These are phyloP conservation scores for Emydocephalus ijimae DNA, from an alignment of 2,113 vertebrate species.

Conservation along the genomic window DNA sequence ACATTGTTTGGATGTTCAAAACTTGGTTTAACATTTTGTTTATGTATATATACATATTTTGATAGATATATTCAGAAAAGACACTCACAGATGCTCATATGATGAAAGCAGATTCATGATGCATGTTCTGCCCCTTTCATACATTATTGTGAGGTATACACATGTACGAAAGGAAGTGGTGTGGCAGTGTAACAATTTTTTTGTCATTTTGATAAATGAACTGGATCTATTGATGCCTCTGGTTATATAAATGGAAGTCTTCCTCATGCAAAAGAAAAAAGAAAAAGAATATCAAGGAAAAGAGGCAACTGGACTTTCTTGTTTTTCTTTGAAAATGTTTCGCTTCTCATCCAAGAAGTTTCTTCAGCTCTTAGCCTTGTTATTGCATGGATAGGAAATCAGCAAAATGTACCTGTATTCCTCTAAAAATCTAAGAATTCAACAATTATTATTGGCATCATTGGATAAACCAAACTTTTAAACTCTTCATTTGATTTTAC, in stretches of 20 bases:
- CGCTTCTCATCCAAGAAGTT: no score
- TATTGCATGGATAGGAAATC: not conserved
- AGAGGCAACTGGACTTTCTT: not conserved
- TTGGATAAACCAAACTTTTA: not conserved
- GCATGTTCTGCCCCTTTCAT: not conserved
- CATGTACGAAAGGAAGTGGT: not conserved
- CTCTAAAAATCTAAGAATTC: not conserved
- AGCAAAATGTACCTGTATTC: not conserved
- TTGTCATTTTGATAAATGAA: not conserved
- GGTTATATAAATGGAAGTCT: not conserved
- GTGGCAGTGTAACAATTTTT: not conserved
- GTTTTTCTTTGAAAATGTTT: no score
- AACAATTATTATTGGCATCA: not conserved
- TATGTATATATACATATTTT: not conserved
- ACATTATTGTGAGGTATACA: not conserved
- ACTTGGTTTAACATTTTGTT: not conserved
- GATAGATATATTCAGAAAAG: not conserved
- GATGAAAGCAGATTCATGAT: not conserved
- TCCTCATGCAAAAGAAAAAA: not conserved
- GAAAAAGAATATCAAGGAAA: not conserved
- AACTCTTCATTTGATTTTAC: not conserved
- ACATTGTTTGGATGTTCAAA: not conserved
- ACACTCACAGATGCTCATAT: not conserved
- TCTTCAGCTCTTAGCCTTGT: not conserved
- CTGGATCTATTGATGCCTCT: not conserved